phyloP scores from a whole-genome alignment of 2,797 vertebrate genomes.

The Amazona ochrocephala region DNA sequence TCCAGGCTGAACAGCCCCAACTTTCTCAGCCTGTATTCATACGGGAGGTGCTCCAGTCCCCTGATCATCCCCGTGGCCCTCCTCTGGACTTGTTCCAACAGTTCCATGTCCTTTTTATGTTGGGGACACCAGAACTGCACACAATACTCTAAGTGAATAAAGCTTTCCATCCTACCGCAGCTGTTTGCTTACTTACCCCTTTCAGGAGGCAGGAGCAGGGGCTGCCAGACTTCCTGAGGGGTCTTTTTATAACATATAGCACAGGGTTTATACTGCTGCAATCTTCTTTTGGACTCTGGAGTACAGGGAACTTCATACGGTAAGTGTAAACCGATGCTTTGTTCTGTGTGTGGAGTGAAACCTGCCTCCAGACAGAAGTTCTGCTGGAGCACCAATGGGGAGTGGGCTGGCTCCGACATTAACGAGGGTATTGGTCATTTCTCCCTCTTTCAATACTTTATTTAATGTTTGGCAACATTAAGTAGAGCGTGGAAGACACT shows the following conservation, averaged over 20 bases:
- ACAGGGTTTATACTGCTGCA: neutral
- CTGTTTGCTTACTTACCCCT: neutral
- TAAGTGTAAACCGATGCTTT: neutral
- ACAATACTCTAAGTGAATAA: neutral
- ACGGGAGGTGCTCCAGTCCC: too few species aligned
- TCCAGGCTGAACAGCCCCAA: too few species aligned
- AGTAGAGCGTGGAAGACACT: neutral
- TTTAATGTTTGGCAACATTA: neutral
- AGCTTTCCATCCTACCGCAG: neutral
- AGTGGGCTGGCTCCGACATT: neutral
- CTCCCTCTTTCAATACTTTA: neutral
- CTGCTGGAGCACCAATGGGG: neutral
- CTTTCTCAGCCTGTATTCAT: too few species aligned
- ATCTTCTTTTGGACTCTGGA: neutral
- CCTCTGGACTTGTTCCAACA: too few species aligned
- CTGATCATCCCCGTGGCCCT: too few species aligned
- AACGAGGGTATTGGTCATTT: neutral
- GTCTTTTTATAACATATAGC: neutral
- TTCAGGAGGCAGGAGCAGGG: neutral
- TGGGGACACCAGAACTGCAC: too few species aligned
- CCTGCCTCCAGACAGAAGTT: neutral
- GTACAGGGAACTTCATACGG: neutral
- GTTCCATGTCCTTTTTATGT: too few species aligned
- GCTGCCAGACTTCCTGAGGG: neutral
- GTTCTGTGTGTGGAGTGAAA: neutral